Base-by-base conservation (phyloP, 2,797 vertebrate species). In the Pelochelys cantorii region DNA sequence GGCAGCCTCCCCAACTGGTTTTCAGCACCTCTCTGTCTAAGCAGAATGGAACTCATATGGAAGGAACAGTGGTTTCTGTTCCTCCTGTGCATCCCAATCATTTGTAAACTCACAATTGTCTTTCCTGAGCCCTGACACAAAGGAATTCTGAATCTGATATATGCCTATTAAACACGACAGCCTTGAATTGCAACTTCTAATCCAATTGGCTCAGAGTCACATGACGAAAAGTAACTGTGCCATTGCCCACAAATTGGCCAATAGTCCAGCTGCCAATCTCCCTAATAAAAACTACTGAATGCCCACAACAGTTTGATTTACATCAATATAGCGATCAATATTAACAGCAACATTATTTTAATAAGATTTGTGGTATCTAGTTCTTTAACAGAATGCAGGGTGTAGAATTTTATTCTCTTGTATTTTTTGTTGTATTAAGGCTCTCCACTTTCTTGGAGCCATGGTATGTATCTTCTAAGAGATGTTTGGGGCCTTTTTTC, bases 91-190 rank as follows among this genome's bases (percentile, higher is more conserved):
- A 74, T 96, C 79, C 89, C 92, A 95, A 92, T 93, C 85, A 96
- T 96, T 95, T 96, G 94, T 95, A 97, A 97, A 96, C 93, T 96
- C 91, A 74, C 95, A 94, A 96, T 93, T 97, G 95, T 97, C 96
- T 91, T 94, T 97, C 94, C 97, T 95, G 96, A 95, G 95, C 94
- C 96, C 89, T 96, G 94, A 94, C 93, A 93, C 93, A 93, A 97
- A 97, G 93, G 94, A 96, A 96, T 95, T 95, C 92, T 95, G 97
- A 97, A 95, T 90, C 90, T 89, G 86, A 79, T 94, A 85, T 92
- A 93, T 75, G 79, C 94, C 95, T 92, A 27, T 92, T 95, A 82
- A 27, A 90, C 81, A 85, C 23, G 65, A 84, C 93, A 93, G 82
- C 82, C 87, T 87, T 93, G 71, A 78, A 57, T 20, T 0, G 90